Evolutionary conservation across 2,888 invertebrate species (phyloP), one percentile per base, ranked within the genome.

Genomic region (Colletes collaris): DNA sequence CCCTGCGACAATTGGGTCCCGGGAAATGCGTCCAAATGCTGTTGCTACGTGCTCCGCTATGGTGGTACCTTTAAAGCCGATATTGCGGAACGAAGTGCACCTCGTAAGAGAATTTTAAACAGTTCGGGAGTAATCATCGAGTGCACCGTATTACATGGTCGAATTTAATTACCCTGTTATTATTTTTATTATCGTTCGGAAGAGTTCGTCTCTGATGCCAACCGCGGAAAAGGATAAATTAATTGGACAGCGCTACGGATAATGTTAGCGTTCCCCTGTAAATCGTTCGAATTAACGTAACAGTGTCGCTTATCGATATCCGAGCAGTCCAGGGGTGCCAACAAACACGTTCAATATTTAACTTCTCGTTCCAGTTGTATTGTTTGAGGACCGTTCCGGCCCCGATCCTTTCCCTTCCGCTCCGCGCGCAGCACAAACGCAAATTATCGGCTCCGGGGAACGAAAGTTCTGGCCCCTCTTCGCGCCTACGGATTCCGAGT

Each of bases 41-140:
- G 79, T 81, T 83, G 75, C 82, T 83, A 79, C 78, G 81, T 76
- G 81, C 72, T n/a, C 53, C 79, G 40, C 65, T 67, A 79, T 67
- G 70, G 60, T 70, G 70, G 69, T 59, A 67, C 65, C 49, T 74
- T 81, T 81, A 81, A 81, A 81, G 81, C 79, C 68, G 81, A 81
- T 76, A 76, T 69, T 50, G 53, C 75, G 68, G 53, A 71, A 66
- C 65, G 35, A 49, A 46, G 44, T 66, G 66, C 53, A 71, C 52
- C 27, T 70, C 63, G 55, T 67, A 52, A 70, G 37, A 53, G 65
- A 75, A 63, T 52, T 70, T 19, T 59, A n/a, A 66, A 75, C 70
- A 58, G 44, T 65, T 40, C 19, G 4, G 8, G 56, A 58, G 50
- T 35, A 44, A 40, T 52, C 11, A 4, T 40, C 4, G 40, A 40